These are phyloP conservation scores for Periparus ater DNA, from an alignment of 2,797 vertebrate genomes.

Conservation along the genomic window DNA sequence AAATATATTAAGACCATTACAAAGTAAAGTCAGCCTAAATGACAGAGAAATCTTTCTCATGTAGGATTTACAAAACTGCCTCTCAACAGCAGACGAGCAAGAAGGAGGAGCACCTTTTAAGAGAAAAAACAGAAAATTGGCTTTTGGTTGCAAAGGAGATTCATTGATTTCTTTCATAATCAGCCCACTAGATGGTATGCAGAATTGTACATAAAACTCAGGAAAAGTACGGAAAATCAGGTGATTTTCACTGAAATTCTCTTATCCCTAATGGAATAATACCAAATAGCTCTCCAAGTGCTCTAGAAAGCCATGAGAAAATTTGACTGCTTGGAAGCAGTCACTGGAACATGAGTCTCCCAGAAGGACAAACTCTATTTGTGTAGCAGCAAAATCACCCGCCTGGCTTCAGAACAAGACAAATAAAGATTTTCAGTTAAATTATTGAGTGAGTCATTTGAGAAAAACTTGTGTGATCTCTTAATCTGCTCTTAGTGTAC, in stretches of 20 bases:
- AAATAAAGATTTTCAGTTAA: not conserved
- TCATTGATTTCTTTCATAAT: not conserved
- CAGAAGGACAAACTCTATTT: not conserved
- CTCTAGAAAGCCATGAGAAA: not conserved
- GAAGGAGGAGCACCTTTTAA: not conserved
- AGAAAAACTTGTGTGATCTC: not conserved
- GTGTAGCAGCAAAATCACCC: not conserved
- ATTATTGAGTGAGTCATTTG: not conserved
- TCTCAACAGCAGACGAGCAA: not conserved
- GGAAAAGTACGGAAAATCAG: not conserved
- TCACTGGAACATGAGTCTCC: not conserved
- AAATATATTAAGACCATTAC: not conserved
- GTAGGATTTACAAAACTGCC: not conserved
- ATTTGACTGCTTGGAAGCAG: not conserved
- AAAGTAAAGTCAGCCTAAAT: not conserved
- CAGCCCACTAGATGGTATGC: not conserved
- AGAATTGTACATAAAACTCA: not conserved
- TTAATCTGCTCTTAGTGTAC: not conserved
- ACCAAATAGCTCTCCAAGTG: not conserved
- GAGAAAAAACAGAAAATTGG: not conserved
- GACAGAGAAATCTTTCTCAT: not conserved
- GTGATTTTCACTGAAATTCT: not conserved
- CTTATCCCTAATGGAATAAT: not conserved
- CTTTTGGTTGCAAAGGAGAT: not conserved
- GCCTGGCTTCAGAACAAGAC: not conserved